Conservation (phyloP, 2,888 invertebrate genomes). For the Steinernema scapterisci region DNA sequence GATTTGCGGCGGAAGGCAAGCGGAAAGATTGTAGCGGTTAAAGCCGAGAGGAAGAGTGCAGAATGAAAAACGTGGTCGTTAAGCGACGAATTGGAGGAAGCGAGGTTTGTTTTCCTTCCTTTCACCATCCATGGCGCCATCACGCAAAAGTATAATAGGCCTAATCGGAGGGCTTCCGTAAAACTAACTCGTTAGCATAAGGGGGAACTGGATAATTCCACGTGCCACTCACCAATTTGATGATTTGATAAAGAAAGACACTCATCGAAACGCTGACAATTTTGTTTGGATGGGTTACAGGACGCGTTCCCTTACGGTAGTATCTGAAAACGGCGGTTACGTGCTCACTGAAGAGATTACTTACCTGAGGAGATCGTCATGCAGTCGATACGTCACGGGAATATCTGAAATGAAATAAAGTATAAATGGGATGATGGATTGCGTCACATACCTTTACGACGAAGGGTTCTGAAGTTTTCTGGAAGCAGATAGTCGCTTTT, state of each 20-base stretch:
- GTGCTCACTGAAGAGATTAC: too few relatives aligned
- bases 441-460: slow-evolving; percentile 49
- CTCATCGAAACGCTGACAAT: slow-evolving; percentile 64
- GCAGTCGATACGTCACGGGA: slow-evolving; percentile 46
- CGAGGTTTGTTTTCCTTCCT: slow-evolving; percentile 16
- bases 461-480: slow-evolving; percentile 50
- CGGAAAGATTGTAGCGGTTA: neutral
- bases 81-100: slow-evolving; percentile 31
- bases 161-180: slow-evolving; percentile 1
- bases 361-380: slow-evolving; percentile 61
- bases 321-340: slow-evolving; percentile 41
- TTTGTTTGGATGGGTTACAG: slow-evolving; percentile 64
- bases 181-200: neutral
- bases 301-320: slow-evolving; percentile 59
- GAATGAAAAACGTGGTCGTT: slow-evolving; percentile 4
- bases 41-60: neutral
- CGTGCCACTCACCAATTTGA: slow-evolving; percentile 58
- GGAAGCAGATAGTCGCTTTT: slow-evolving; percentile 60
- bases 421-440: too few relatives aligned
- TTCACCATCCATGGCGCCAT: neutral
- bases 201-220: neutral
- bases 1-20: too few relatives aligned
- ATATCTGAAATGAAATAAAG: too few relatives aligned
- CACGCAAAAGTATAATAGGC: slow-evolving; percentile 16
- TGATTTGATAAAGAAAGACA: slow-evolving; percentile 66